Conservation (phyloP, 2,888 invertebrate genomes). For the Glaucopsyche alexis region DNA sequence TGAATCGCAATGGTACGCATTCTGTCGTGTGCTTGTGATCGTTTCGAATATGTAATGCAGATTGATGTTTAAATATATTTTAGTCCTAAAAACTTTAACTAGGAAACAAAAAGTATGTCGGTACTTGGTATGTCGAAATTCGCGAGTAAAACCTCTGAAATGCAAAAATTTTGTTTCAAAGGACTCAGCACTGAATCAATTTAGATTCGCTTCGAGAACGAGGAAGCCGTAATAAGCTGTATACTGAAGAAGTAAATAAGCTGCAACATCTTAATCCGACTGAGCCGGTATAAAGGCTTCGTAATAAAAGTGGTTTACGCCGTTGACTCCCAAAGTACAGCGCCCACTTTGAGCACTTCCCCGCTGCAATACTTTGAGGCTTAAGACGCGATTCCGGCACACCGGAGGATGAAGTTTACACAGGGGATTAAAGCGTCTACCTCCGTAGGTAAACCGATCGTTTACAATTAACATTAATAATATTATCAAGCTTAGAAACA, state of each 20-base stretch:
- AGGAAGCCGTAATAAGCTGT: slow-evolving; percentile 17
- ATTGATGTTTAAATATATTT: too few species aligned
- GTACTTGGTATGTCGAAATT: too few species aligned
- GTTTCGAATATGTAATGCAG: too few species aligned
- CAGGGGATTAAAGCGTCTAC: slow-evolving; percentile 55
- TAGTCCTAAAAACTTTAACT: too few species aligned
- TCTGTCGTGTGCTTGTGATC: too few species aligned
- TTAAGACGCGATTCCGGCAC: slow-evolving; percentile 55
- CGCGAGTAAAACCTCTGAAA: too few species aligned
- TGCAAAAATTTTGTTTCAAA: not conserved
- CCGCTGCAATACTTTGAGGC: slow-evolving; percentile 43
- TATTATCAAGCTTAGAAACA: not conserved
- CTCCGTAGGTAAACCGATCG: not conserved
- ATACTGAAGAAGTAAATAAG: slow-evolving; percentile 20
- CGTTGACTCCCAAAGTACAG: slow-evolving; percentile 40
- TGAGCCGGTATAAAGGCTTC: slow-evolving; percentile 18
- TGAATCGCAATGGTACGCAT: too few species aligned
- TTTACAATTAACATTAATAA: not conserved
- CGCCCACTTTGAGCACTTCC: slow-evolving; percentile 33
- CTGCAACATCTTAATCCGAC: slow-evolving; percentile 9
- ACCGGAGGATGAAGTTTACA: slow-evolving; percentile 66
- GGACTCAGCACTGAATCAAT: slow-evolving; percentile 2
- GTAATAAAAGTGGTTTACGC: slow-evolving; percentile 44
- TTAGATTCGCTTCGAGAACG: not conserved
- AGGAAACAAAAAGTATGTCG: too few species aligned